These are phyloP conservation scores for Autographa gamma DNA, from an alignment of 2,888 invertebrate genomes.

Conservation along the genomic window DNA sequence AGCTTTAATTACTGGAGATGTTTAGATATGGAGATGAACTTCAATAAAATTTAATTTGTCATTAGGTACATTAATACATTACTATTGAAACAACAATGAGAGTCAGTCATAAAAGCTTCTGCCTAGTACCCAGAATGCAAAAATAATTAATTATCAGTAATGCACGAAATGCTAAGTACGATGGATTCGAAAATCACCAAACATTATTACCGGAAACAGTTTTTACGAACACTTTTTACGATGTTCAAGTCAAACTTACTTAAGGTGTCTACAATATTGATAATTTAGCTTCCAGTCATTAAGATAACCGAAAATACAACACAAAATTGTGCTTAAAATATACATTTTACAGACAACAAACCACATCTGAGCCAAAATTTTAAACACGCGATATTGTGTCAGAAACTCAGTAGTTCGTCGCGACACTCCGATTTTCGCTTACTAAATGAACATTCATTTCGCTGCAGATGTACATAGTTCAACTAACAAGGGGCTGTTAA, in stretches of 20 bases:
- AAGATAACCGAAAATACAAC: not conserved
- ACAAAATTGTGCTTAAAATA: slow-evolving; percentile 1
- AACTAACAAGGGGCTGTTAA: slow-evolving; percentile 88
- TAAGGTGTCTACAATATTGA: no score
- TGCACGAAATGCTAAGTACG: not conserved
- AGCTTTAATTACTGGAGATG: slow-evolving; percentile 15
- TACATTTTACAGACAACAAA: slow-evolving; percentile 18
- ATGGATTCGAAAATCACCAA: no score
- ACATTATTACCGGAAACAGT: no score
- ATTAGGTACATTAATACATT: no score
- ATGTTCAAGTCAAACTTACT: no score
- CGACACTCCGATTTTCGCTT: slow-evolving; percentile 73
- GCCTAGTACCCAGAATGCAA: not conserved
- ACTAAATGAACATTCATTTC: slow-evolving; percentile 84
- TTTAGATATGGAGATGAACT: not conserved
- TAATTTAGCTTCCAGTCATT: not conserved
- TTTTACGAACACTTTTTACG: no score
- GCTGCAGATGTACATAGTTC: slow-evolving; percentile 82
- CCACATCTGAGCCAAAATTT: slow-evolving; percentile 29
- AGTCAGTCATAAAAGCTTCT: not conserved
- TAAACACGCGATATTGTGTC: slow-evolving; percentile 51
- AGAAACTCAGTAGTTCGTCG: slow-evolving; percentile 53
- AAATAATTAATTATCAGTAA: no score
- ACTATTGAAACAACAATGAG: not conserved
- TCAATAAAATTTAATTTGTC: not conserved